These are phyloP conservation scores for Aromia moschata DNA, from an alignment of 2,888 invertebrate species.

Conservation along the genomic window DNA sequence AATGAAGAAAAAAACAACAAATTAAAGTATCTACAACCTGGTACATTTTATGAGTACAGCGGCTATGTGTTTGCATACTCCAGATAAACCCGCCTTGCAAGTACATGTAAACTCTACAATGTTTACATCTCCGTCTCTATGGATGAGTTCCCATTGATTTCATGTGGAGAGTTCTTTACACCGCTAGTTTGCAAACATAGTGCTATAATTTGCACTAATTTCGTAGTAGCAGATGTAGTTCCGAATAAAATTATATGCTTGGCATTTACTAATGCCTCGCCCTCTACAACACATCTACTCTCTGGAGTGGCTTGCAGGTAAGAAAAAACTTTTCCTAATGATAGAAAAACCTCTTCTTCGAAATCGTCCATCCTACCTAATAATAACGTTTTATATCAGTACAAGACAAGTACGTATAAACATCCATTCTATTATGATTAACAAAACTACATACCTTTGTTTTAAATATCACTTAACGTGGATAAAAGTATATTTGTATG, in stretches of 20 bases:
- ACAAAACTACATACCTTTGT: no score
- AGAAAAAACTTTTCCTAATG: background rate
- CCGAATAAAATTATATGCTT: conserved; percentile 4
- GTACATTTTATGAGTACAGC: conserved; percentile 1
- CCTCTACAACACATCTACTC: background rate
- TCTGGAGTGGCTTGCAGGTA: background rate
- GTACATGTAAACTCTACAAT: conserved; percentile 1
- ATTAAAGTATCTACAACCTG: conserved; percentile 6
- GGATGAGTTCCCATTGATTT: background rate
- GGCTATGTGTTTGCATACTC: conserved; percentile 4
- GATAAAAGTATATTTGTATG: no score
- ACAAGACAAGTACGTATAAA: no score
- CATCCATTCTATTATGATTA: no score
- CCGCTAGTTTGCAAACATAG: conserved; percentile 6
- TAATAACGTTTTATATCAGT: no score
- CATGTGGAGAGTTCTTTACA: background rate
- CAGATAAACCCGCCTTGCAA: conserved; percentile 6
- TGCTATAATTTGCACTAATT: no score
- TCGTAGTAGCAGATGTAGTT: background rate
- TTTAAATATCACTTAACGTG: no score
- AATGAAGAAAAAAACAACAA: background rate
- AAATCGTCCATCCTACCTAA: no score
- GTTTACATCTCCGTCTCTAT: background rate
- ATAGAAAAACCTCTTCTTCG: background rate
- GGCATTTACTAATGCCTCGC: conserved; percentile 3